Conservation (phyloP, 2,113 vertebrate species). For the Psephotus haematonotus region DNA sequence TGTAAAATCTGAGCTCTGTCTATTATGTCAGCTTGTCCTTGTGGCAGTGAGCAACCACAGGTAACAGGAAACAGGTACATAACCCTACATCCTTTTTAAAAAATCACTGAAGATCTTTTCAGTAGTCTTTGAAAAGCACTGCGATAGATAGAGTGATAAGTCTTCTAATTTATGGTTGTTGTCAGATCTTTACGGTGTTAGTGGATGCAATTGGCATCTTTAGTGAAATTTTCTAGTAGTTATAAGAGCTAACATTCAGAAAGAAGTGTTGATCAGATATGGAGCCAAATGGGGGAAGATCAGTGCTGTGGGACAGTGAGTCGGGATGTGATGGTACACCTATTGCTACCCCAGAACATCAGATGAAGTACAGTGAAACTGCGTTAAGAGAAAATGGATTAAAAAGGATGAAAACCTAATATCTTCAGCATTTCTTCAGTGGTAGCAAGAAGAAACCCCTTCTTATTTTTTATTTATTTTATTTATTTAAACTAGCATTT, state of each 20-base stretch:
- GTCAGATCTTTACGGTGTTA: background rate
- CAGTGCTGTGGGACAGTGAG: background rate
- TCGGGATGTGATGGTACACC: background rate
- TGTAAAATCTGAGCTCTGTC: background rate
- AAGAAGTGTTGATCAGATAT: background rate
- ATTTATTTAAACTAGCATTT: background rate
- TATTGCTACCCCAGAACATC: background rate
- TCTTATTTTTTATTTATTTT: background rate
- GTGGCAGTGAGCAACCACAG: background rate
- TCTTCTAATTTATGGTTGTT: background rate
- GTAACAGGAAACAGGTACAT: background rate
- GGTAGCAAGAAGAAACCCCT: background rate
- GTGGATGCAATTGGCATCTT: background rate
- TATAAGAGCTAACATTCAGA: background rate
- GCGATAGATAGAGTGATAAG: background rate
- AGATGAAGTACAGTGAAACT: background rate
- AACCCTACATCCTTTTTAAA: background rate
- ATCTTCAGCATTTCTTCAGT: background rate
- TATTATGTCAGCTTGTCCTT: background rate
- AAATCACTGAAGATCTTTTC: background rate
- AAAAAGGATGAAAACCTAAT: background rate
- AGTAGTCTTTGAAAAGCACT: background rate
- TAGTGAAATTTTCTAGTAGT: background rate
- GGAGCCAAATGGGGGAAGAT: background rate
- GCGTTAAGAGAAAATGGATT: background rate